phyloP scores from a whole-genome alignment of 2,888 invertebrate genomes.

The Tenthredo scrophulariae region DNA sequence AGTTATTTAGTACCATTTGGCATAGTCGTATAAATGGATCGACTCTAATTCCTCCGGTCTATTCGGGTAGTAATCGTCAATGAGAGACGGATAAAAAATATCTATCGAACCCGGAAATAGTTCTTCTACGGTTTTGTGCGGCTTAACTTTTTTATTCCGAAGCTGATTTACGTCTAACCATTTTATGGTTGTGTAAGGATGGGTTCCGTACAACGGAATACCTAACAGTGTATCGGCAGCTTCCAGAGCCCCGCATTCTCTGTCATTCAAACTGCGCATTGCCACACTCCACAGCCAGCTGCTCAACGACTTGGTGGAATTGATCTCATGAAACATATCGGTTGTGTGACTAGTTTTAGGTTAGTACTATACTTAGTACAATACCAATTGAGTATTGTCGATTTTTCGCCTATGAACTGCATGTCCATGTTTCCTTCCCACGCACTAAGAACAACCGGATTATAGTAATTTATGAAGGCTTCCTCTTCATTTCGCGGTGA shows the following conservation, averaged over 20 bases:
- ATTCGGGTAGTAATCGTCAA: too few relatives aligned
- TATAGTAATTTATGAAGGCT: too few relatives aligned
- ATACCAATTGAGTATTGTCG: constrained; percentile 65
- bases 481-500: too few relatives aligned
- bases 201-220: constrained; percentile 69
- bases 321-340: too few relatives aligned
- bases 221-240: constrained; percentile 68
- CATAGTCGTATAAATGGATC: not conserved
- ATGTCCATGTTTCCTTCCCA: too few relatives aligned
- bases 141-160: not conserved
- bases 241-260: constrained; percentile 72
- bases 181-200: too few relatives aligned
- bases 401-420: too few relatives aligned
- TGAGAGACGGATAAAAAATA: not conserved
- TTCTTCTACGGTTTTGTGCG: not conserved
- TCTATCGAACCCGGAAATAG: not conserved
- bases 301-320: too few relatives aligned
- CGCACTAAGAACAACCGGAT: too few relatives aligned
- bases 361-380: constrained; percentile 60
- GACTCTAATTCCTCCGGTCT: not conserved
- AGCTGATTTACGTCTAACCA: not conserved
- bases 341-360: too few relatives aligned
- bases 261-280: constrained; percentile 61
- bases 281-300: too few relatives aligned
- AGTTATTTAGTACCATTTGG: not conserved